These are phyloP conservation scores for Gymnorhina tibicen DNA, from an alignment of 2,113 vertebrate species.

Conservation along the genomic window DNA sequence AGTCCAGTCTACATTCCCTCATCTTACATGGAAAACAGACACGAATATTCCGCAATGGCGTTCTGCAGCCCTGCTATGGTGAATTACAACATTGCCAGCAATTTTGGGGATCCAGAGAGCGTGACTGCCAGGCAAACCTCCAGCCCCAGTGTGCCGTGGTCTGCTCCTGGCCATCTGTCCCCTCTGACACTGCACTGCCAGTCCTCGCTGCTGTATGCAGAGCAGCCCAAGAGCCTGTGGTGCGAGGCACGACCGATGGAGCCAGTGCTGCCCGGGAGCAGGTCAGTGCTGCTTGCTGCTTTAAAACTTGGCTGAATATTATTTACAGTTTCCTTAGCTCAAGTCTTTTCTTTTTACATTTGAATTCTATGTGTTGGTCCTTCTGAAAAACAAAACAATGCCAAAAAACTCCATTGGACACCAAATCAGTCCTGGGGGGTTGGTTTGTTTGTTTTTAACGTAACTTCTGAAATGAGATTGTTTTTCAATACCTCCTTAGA, in stretches of 20 bases:
- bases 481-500: background rate
- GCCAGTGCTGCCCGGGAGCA: slow-evolving; percentile 63
- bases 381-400: background rate
- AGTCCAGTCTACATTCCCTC: slow-evolving; percentile 84
- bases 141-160: slow-evolving; percentile 82
- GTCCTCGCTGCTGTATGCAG: slow-evolving; percentile 77
- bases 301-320: background rate
- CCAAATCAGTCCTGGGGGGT: background rate
- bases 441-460: background rate
- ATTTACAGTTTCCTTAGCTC: background rate
- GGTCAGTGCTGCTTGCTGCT: slow-evolving; percentile 58
- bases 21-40: slow-evolving; percentile 79
- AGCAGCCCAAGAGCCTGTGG: slow-evolving; percentile 81
- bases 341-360: background rate
- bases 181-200: slow-evolving; percentile 82
- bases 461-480: background rate
- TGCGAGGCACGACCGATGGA: slow-evolving; percentile 76
- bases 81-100: slow-evolving; percentile 72
- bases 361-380: background rate
- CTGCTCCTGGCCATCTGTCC: slow-evolving; percentile 73
- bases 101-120: slow-evolving; percentile 66
- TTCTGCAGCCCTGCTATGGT: slow-evolving; percentile 84
- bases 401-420: background rate
- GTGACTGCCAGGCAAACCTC: slow-evolving; percentile 66
- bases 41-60: slow-evolving; percentile 79